phyloP scores from a whole-genome alignment of 1,140 invertebrate genomes.

The Meteorus sp. region DNA sequence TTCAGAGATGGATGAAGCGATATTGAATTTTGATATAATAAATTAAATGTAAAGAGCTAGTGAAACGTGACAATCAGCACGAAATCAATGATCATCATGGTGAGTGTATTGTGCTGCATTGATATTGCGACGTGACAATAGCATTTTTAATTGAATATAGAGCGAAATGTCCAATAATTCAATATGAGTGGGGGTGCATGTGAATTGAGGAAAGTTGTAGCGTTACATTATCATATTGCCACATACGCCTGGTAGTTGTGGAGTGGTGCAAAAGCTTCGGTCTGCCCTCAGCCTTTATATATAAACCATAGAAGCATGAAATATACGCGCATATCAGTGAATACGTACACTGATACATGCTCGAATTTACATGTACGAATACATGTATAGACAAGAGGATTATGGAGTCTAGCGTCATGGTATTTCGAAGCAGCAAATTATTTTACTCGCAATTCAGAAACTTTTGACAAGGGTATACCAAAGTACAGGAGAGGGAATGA shows the following conservation, averaged over 20 bases:
- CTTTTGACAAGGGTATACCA: slow-evolving; percentile 29
- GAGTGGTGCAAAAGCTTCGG: too few species aligned
- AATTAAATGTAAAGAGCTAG: too few species aligned
- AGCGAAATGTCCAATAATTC: slow-evolving; percentile 30
- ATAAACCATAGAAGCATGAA: too few species aligned
- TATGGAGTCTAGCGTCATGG: slow-evolving; percentile 21
- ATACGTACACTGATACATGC: slow-evolving; percentile 28
- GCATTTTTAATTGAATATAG: slow-evolving; percentile 30
- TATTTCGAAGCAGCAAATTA: slow-evolving; percentile 48
- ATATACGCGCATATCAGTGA: too few species aligned
- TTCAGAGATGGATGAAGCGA: too few species aligned
- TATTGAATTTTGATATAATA: too few species aligned
- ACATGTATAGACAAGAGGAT: slow-evolving; percentile 9
- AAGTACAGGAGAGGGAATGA: slow-evolving; percentile 4
- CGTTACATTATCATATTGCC: slow-evolving; percentile 11
- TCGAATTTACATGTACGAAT: slow-evolving; percentile 28
- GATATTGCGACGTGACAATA: too few species aligned
- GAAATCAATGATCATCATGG: too few species aligned
- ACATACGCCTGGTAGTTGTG: too few species aligned
- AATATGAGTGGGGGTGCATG: too few species aligned
- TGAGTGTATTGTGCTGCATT: too few species aligned
- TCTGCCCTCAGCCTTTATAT: not conserved
- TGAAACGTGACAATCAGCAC: too few species aligned
- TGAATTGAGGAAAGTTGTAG: slow-evolving; percentile 27
- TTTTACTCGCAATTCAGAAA: slow-evolving; percentile 38